Conservation (phyloP, 2,797 vertebrate species). For the Alfaro cultratus region DNA sequence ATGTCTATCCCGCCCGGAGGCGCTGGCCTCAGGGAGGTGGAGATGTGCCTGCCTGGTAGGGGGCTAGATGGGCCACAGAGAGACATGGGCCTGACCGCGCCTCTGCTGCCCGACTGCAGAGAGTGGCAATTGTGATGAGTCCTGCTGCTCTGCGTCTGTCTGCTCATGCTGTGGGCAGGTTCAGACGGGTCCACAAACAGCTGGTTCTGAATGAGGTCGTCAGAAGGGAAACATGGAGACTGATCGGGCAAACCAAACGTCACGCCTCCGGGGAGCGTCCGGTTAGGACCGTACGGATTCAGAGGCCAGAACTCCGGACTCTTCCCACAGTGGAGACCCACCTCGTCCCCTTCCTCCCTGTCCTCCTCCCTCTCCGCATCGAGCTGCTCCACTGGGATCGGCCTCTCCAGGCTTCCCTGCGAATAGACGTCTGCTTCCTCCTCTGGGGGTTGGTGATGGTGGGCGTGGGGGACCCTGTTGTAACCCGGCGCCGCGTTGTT, state of each 20-base stretch:
- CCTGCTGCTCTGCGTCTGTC: constrained; percentile 87
- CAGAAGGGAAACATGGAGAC: constrained; percentile 62
- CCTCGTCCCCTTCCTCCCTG: constrained; percentile 74
- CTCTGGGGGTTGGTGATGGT: constrained; percentile 68
- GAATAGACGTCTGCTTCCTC: constrained; percentile 66
- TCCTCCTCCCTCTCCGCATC: constrained; percentile 67
- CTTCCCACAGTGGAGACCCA: constrained; percentile 63
- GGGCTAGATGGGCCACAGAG: constrained; percentile 88
- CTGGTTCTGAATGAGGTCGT: constrained; percentile 76
- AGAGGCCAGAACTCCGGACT: constrained; percentile 78
- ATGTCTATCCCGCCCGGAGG: constrained; percentile 76
- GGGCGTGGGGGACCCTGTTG: constrained; percentile 80
- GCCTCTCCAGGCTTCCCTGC: constrained; percentile 74
- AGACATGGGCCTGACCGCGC: constrained; percentile 74
- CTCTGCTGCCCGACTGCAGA: constrained; percentile 79
- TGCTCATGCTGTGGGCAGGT: constrained; percentile 76
- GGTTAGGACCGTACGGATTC: constrained; percentile 78
- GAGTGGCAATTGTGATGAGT: constrained; percentile 90
- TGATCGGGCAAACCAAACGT: constrained; percentile 65
- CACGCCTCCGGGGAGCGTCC: constrained; percentile 84
- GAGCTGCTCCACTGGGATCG: constrained; percentile 59
- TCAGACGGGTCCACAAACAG: constrained; percentile 81
- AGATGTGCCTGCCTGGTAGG: constrained; percentile 80
- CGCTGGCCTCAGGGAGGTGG: constrained; percentile 73
- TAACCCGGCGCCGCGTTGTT: constrained; percentile 70